These are phyloP conservation scores for Tetrao urogallus DNA, from an alignment of 2,113 vertebrate species.

Conservation along the genomic window DNA sequence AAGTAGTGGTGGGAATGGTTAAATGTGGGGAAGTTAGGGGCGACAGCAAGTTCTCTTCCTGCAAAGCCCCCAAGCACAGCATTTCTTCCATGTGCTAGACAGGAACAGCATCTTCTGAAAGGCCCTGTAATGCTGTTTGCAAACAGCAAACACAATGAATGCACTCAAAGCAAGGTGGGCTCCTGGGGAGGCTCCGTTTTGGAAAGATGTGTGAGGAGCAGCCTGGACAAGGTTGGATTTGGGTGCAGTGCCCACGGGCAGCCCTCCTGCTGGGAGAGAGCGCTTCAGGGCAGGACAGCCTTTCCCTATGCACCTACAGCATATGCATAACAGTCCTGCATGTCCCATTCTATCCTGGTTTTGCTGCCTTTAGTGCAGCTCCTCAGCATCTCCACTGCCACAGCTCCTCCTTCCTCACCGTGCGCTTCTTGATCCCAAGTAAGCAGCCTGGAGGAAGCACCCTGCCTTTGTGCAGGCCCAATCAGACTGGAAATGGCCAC, in stretches of 20 bases:
- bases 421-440: not conserved
- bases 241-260: accelerated
- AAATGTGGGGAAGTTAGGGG: not conserved
- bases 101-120: not conserved
- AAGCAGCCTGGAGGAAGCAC: not conserved
- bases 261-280: not conserved
- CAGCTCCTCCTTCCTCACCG: not conserved
- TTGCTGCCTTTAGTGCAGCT: not conserved
- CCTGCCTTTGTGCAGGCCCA: not conserved
- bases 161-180: accelerated
- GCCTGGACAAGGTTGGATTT: not conserved
- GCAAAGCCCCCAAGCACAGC: not conserved
- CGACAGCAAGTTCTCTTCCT: not conserved
- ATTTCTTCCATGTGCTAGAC: not conserved
- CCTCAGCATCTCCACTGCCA: not conserved
- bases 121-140: not conserved
- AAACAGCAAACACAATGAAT: accelerated
- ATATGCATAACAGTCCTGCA: accelerated
- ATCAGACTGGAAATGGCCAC: not conserved
- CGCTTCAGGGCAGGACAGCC: accelerated
- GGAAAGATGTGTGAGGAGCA: not conserved
- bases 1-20: not conserved
- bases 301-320: accelerated
- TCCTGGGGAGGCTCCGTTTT: not conserved
- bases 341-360: not conserved